A percentile compares a stretch with the other conserved stretches of the same genome.
Evolutionary conservation across 64 coral and sea anemone genomes (phyloP).

Genomic region (Exaiptasia diaphana): DNA sequence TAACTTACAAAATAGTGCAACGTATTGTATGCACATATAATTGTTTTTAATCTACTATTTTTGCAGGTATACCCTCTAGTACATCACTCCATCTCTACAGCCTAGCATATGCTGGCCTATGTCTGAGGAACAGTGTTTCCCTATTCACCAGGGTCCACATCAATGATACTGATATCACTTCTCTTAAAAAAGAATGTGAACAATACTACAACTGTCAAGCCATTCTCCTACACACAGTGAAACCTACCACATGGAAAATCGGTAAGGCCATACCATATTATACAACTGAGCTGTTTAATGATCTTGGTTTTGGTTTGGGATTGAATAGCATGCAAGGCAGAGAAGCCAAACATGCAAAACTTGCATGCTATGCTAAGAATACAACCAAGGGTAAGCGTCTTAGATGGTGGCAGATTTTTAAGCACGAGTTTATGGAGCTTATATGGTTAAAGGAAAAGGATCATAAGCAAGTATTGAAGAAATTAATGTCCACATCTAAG

Average conservation of each 20-base stretch:
- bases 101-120: constrained; percentile 68
- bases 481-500: background rate
- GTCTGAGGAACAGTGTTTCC: constrained; percentile 46
- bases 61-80: background rate
- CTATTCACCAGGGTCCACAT: constrained; percentile 64
- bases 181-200: constrained; percentile 39
- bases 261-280: constrained; percentile 26
- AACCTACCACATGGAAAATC: constrained; percentile 63
- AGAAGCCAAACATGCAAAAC: constrained; percentile 49
- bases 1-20: too few relatives aligned
- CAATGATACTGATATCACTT: constrained; percentile 33
- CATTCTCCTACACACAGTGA: constrained; percentile 56
- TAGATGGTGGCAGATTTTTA: constrained; percentile 47
- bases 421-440: constrained; percentile 50
- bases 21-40: too few relatives aligned
- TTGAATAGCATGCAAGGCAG: constrained; percentile 53
- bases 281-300: constrained; percentile 16
- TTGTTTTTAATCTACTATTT: too few relatives aligned
- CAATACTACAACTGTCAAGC: constrained; percentile 62
- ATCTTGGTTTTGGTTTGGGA: constrained; percentile 37
- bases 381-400: constrained; percentile 11
- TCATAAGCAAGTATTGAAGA: constrained; percentile 18
- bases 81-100: constrained; percentile 35
- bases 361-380: constrained; percentile 28
- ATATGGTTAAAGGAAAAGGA: constrained; percentile 61